A percentile compares a stretch with the other conserved stretches of the same genome.
phyloP scores from a whole-genome alignment of 1,140 invertebrate species.

The Drosophila parabipectinata region DNA sequence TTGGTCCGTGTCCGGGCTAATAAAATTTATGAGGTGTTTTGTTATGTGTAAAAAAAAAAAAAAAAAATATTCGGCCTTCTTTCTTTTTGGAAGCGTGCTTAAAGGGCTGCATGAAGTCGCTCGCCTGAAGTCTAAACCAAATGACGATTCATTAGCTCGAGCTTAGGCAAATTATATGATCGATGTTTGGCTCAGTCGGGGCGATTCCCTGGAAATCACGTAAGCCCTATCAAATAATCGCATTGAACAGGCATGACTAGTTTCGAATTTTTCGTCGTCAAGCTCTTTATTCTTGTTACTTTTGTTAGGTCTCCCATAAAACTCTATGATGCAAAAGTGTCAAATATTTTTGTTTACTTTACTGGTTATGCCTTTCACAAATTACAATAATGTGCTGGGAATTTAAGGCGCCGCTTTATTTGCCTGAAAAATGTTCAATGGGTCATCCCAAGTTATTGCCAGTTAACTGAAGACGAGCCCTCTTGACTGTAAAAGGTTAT shows the following conservation, averaged over 20 bases:
- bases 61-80: constrained; percentile 19
- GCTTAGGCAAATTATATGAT: constrained; percentile 74
- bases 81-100: constrained; percentile 50
- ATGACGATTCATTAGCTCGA: constrained; percentile 57
- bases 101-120: not conserved
- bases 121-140: constrained; percentile 10
- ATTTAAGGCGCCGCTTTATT: constrained; percentile 39
- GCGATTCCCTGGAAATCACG: constrained; percentile 60
- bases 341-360: constrained; percentile 63
- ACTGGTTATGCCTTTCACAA: constrained; percentile 64
- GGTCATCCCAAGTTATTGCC: constrained; percentile 22
- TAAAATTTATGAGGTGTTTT: constrained; percentile 81
- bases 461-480: constrained; percentile 25
- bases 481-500: constrained; percentile 17
- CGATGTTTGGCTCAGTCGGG: constrained; percentile 45
- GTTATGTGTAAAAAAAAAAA: constrained; percentile 66
- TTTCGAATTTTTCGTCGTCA: constrained; percentile 50
- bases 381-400: constrained; percentile 58
- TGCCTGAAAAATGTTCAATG: constrained; percentile 13
- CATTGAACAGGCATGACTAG: constrained; percentile 65
- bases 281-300: constrained; percentile 19
- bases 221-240: constrained; percentile 52
- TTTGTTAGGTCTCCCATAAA: constrained; percentile 30
- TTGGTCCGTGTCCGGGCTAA: constrained; percentile 40
- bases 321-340: constrained; percentile 60